Percentiles rank a stretch among this genome's conserved stretches.
Conservation (phyloP, 2,888 invertebrate species). For the Phortica okadai region DNA sequence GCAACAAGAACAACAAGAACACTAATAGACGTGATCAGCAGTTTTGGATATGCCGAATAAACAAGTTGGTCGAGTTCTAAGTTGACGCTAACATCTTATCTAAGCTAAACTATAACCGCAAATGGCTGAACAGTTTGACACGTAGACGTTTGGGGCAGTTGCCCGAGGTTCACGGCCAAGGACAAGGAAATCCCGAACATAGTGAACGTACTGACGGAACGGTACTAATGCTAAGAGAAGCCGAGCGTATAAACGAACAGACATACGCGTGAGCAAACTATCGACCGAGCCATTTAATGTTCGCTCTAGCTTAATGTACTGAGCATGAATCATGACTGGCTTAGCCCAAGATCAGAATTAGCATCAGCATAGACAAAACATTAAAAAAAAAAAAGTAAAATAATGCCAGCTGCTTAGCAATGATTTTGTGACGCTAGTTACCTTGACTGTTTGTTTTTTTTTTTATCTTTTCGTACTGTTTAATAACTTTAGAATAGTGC, state of each 20-base stretch:
- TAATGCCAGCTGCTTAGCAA: slow-evolving; percentile 9
- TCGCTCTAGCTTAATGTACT: not conserved
- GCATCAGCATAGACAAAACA: not conserved
- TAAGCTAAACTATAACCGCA: too few relatives aligned
- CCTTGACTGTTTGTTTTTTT: slow-evolving; percentile 34
- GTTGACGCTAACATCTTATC: not conserved
- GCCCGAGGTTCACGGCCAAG: slow-evolving; percentile 70
- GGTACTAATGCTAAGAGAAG: not conserved
- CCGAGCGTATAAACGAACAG: not conserved
- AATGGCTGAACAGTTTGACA: not conserved
- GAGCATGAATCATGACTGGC: slow-evolving; percentile 26
- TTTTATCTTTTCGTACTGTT: not conserved
- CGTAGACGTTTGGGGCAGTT: slow-evolving; percentile 58
- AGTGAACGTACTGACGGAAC: slow-evolving; percentile 52
- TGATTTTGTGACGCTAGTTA: slow-evolving; percentile 61
- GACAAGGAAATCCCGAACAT: slow-evolving; percentile 66
- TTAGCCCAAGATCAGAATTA: slow-evolving; percentile 12
- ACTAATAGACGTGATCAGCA: not conserved
- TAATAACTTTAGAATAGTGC: slow-evolving; percentile 32
- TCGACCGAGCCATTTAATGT: not conserved
- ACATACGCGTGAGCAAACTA: not conserved
- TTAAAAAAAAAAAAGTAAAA: slow-evolving; percentile 26
- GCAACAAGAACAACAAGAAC: too few relatives aligned
- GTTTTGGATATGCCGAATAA: not conserved
- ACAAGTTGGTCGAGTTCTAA: slow-evolving; percentile 4